A percentile compares a stretch with the other conserved stretches of the same genome.
Conservation (phyloP, 2,888 invertebrate species). For the Morinoia aosen region DNA sequence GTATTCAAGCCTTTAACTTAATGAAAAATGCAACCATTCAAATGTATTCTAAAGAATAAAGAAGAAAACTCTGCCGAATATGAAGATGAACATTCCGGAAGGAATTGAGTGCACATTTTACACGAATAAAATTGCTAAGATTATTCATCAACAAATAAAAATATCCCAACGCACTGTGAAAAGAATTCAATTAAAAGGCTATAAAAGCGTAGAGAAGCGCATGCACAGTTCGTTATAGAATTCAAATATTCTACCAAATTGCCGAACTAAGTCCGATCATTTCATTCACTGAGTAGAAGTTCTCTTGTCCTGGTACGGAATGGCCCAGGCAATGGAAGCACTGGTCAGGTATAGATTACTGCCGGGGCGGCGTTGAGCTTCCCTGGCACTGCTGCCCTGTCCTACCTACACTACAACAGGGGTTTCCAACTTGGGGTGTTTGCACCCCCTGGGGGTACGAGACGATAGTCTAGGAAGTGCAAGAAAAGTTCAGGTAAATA, state of each 20-base stretch:
- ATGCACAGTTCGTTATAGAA: neutral
- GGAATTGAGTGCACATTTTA: neutral
- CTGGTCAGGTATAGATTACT: neutral
- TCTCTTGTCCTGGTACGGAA: neutral
- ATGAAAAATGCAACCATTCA: too few relatives aligned
- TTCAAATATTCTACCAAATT: neutral
- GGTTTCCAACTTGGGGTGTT: too few relatives aligned
- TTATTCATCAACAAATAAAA: too few relatives aligned
- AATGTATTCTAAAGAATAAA: too few relatives aligned
- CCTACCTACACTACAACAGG: too few relatives aligned
- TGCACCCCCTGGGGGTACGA: too few relatives aligned
- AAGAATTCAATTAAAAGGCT: neutral
- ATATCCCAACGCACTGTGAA: neutral
- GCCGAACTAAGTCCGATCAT: neutral
- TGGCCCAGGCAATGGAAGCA: neutral
- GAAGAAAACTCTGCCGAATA: too few relatives aligned
- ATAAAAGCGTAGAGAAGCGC: neutral
- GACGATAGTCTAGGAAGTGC: too few relatives aligned
- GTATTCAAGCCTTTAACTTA: too few relatives aligned
- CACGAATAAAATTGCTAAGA: neutral
- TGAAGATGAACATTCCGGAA: neutral
- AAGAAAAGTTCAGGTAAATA: too few relatives aligned
- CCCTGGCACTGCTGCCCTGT: neutral
- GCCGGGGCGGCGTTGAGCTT: constrained; percentile 28
- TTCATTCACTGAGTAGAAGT: neutral